Evolutionary conservation across 2,888 invertebrate species (phyloP).

Genomic region (Cephonodes hylas): DNA sequence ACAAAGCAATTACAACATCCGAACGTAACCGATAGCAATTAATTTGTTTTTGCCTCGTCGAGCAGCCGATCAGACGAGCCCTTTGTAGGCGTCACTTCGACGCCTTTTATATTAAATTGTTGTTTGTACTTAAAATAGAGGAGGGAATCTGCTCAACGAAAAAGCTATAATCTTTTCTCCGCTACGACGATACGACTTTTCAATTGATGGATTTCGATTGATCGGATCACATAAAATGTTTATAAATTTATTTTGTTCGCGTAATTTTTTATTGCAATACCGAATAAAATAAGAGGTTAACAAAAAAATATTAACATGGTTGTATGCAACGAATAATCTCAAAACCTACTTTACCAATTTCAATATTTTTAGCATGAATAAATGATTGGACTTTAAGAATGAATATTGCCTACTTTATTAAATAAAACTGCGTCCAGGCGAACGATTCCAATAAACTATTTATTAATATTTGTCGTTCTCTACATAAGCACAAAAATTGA

Average conservation of each 20-base stretch:
- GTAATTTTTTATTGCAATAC: not conserved
- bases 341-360: too few species aligned
- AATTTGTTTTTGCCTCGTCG: constrained; percentile 74
- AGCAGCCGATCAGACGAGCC: constrained; percentile 58
- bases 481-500: too few species aligned
- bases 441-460: too few species aligned
- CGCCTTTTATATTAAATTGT: constrained; percentile 66
- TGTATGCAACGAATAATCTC: too few species aligned
- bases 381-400: too few species aligned
- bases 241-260: not conserved
- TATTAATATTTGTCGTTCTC: too few species aligned
- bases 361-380: too few species aligned
- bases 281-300: not conserved
- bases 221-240: not conserved
- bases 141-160: constrained; percentile 11
- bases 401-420: too few species aligned
- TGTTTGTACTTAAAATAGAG: constrained; percentile 38
- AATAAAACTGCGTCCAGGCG: too few species aligned
- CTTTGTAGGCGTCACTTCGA: constrained; percentile 63
- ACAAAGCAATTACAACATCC: constrained; percentile 76
- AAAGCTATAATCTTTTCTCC: constrained; percentile 15
- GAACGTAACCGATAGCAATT: constrained; percentile 76
- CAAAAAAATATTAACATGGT: too few species aligned
- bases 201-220: not conserved
- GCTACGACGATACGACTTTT: not conserved